Evolutionary conservation across 2,888 invertebrate species (phyloP), one percentile per base, ranked within the genome.

Genomic region (Tortricodes alternella): DNA sequence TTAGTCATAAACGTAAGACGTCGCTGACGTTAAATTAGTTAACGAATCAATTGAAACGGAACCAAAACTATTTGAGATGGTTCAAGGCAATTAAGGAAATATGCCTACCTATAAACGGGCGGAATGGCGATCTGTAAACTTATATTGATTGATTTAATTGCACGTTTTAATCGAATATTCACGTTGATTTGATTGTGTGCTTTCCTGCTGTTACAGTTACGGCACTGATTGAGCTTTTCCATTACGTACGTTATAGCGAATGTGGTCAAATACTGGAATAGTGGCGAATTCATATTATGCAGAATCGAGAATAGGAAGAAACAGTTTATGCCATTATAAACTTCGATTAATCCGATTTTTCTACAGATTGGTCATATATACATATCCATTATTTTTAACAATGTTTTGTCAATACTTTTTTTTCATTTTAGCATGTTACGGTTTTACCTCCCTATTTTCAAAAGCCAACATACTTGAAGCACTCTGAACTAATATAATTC

Each of bases 1-100:
- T 6, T 15, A 39, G 18, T 11, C 15, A 27, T 0, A 19, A 13
- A 11, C 27, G n/a, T n/a, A n/a, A 16, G 8, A 27, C 15, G 16
- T 32, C 7, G 3, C 15, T 23, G 34, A 37, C 8, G n/a, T 44
- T 24, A 19, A 35, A 34, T 29, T 37, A 32, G 43, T 38, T 32
- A 56, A 43, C 55, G 49, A 48, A 43, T 44, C 49, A 50, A 44
- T 50, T 44, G 13, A 44, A 37, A 49, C 32, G 49, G 50, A 49
- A 38, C 44, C 50, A 38, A 55, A 23, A 37, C 32, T 38, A 56
- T 50, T 56, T 19, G 23, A 37, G 37, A 56, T 38, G 49, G 56
- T 24, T 56, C 32, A 27, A 32, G 21, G 41, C 49, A 43, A 55
- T 56, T 56, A 56, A 56, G 43, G 43, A 46, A 49, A 43, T 55